phyloP scores from a whole-genome alignment of 2,113 vertebrate genomes.

The Mola mola region DNA sequence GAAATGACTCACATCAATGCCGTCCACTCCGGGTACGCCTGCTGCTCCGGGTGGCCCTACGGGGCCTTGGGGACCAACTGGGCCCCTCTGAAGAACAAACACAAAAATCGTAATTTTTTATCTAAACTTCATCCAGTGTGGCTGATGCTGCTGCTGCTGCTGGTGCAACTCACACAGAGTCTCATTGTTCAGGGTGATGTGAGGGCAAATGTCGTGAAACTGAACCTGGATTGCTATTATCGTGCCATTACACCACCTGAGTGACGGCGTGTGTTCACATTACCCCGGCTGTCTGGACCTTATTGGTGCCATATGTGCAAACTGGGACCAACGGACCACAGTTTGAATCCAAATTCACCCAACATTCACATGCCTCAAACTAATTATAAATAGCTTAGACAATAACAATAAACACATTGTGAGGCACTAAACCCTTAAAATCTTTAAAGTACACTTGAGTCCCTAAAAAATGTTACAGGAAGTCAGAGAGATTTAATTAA shows the following conservation, averaged over 20 bases:
- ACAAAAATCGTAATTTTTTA: slow-evolving; percentile 34
- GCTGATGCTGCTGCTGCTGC: slow-evolving; percentile 18
- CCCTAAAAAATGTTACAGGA: background rate
- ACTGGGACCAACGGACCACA: background rate
- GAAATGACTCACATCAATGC: slow-evolving; percentile 90
- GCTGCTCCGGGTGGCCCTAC: slow-evolving; percentile 84
- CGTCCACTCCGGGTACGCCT: slow-evolving; percentile 93
- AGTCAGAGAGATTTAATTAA: background rate
- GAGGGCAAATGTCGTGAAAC: slow-evolving; percentile 55
- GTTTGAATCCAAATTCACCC: background rate
- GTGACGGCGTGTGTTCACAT: slow-evolving; percentile 43
- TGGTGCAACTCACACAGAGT: slow-evolving; percentile 51
- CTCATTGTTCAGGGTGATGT: slow-evolving; percentile 53
- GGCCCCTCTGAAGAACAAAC: slow-evolving; percentile 85
- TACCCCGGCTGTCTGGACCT: slow-evolving; percentile 28
- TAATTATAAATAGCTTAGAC: background rate
- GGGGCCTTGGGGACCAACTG: slow-evolving; percentile 85
- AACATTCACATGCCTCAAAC: background rate
- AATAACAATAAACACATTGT: background rate
- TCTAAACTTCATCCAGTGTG: slow-evolving; percentile 15
- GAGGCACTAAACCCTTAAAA: background rate
- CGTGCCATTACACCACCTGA: slow-evolving; percentile 28
- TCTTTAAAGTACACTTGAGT: background rate
- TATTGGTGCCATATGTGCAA: slow-evolving; percentile 28
- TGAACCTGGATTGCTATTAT: slow-evolving; percentile 38